Conservation (phyloP, 2,113 vertebrate genomes). For the Tachycineta bicolor region DNA sequence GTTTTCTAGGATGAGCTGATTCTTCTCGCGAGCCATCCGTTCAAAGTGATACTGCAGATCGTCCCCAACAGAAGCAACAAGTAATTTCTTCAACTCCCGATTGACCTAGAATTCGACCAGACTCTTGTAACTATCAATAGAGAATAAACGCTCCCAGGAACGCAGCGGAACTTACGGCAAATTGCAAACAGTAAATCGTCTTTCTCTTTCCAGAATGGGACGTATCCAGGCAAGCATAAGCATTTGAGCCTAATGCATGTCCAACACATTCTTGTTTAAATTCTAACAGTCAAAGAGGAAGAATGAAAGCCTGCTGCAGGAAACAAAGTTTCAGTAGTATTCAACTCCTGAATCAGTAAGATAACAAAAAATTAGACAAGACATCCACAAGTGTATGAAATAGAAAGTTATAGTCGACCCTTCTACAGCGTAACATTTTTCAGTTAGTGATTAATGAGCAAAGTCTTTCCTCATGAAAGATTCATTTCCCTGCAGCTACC, state of each 20-base stretch:
- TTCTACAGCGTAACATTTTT: background rate
- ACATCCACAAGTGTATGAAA: background rate
- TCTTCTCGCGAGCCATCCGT: conserved; percentile 91
- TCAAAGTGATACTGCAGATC: conserved; percentile 98
- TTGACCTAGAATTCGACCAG: conserved; percentile 83
- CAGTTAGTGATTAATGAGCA: background rate
- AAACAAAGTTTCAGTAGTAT: background rate
- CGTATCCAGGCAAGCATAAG: background rate
- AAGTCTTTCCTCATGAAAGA: background rate
- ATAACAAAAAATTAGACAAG: background rate
- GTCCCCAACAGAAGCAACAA: conserved; percentile 94
- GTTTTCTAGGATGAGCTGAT: conserved; percentile 93
- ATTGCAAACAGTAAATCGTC: background rate
- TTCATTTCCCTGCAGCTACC: background rate
- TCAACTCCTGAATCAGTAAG: background rate
- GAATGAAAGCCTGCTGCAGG: background rate
- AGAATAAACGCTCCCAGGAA: background rate
- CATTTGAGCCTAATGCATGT: background rate
- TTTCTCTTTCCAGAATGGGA: background rate
- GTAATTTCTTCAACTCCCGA: conserved; percentile 92
- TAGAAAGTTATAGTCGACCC: background rate
- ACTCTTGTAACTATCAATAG: background rate
- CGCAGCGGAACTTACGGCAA: background rate
- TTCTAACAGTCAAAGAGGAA: background rate
- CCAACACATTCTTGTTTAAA: background rate